Base-by-base conservation (phyloP, 2,888 invertebrate species). In the Tenthredo livida region DNA sequence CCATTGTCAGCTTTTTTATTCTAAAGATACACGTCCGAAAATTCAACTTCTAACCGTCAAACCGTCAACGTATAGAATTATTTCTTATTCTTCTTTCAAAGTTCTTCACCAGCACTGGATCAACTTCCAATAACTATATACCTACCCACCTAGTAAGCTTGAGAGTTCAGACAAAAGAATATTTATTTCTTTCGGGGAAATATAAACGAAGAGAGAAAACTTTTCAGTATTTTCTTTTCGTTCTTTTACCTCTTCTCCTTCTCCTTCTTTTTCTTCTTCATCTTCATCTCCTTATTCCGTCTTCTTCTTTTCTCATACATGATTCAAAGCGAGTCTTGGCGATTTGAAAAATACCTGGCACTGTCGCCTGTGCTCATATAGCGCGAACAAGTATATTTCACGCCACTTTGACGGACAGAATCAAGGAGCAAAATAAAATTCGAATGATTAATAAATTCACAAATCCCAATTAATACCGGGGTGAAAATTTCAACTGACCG, bases 141-240 rank as follows among this genome's bases (percentile, higher is more conserved):
- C 17, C n/a, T 54, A 47, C 2, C 12, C 33, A 50, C 43, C 75
- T 73, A 25, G n/a, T n/a, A n/a, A n/a, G 17, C 61, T 25, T 25
- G 21, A n/a, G 40, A 61, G 61, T 61, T 80, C 80, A 58, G 80
- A 80, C 80, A 80, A 21, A 61, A 80, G 61, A 80, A 80, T 80
- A 80, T 80, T 80, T 80, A 58, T 80, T 80, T 40, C 80, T 58
- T 37, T 21, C 58, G 21, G 40, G 21, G 25, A 80, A 80, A 61
- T 80, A 40, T 80, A 40, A 58, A 80, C 61, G 80, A 80, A 80
- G 61, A 17, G 61, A 40, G n/a, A 61, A 80, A 80, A 80, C 80
- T 80, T 54, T 58, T 61, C 47, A 17, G 50, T 54, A 77, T 77
- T 77, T 77, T 50, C 54, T 77, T 54, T 77, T 29, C 29, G 29